A percentile compares a stretch with the other conserved stretches of the same genome.
These are phyloP conservation scores for Heliconius sara DNA, from an alignment of 2,888 invertebrate genomes.

Conservation along the genomic window DNA sequence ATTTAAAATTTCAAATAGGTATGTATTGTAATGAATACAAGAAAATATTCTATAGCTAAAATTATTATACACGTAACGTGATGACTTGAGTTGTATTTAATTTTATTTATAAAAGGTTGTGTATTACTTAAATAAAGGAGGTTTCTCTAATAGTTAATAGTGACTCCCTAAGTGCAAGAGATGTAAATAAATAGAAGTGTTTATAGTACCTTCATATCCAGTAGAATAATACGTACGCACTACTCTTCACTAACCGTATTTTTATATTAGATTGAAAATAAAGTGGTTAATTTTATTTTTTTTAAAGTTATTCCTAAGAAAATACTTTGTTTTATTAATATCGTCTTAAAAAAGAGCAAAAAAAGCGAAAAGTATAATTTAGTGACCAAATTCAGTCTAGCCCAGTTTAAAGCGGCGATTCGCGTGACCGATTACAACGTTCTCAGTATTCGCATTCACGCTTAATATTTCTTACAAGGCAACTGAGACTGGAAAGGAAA, in stretches of 20 bases:
- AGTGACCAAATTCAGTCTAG: slow-evolving; percentile 43
- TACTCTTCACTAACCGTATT: no score
- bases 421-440: slow-evolving; percentile 67
- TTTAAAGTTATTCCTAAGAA: not conserved
- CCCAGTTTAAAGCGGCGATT: slow-evolving; percentile 65
- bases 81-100: no score
- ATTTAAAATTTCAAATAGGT: not conserved
- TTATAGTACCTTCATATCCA: no score
- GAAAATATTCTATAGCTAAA: no score
- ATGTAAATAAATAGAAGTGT: no score
- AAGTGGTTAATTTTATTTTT: not conserved
- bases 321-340: not conserved
- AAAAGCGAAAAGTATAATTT: slow-evolving; percentile 37
- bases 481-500: slow-evolving; percentile 32
- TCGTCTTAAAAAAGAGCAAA: slow-evolving; percentile 6
- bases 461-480: slow-evolving; percentile 47
- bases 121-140: no score
- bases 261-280: not conserved
- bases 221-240: no score
- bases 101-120: no score
- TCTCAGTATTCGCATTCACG: slow-evolving; percentile 55
- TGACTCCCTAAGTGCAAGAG: no score
- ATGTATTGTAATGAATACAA: no score
- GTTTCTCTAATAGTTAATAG: no score
- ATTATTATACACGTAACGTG: no score